These are phyloP conservation scores for Campylorhamphus procurvoides DNA, from an alignment of 2,113 vertebrate genomes.

Conservation along the genomic window DNA sequence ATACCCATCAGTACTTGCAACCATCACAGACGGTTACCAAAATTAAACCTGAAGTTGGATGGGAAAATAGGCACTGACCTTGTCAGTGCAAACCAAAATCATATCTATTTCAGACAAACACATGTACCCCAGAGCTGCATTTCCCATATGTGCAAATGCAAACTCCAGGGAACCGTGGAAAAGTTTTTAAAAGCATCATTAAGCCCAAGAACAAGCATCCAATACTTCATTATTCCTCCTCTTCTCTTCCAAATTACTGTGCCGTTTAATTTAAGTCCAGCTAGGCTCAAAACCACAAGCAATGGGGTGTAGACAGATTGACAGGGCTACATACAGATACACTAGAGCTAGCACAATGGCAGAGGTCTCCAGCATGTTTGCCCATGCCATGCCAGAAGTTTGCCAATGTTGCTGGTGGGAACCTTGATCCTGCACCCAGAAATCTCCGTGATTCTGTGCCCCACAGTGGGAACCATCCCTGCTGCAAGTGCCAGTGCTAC, in stretches of 20 bases:
- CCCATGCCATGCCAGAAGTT: not conserved
- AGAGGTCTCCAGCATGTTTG: not conserved
- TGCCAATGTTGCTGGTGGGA: not conserved
- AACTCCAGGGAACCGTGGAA: not conserved
- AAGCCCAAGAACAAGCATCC: not conserved
- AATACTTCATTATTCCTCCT: not conserved
- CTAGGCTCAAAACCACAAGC: not conserved
- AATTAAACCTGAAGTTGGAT: constrained; percentile 54
- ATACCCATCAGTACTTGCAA: not conserved
- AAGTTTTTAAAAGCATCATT: not conserved
- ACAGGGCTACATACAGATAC: too few species aligned
- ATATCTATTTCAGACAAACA: not conserved
- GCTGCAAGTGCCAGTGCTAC: fast-evolving
- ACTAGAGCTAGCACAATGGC: not conserved
- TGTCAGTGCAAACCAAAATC: constrained; percentile 30
- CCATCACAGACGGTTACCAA: not conserved
- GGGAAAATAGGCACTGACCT: constrained; percentile 39
- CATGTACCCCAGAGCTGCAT: not conserved
- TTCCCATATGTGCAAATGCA: not conserved
- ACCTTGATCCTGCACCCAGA: not conserved
- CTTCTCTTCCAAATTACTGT: not conserved
- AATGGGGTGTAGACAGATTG: not conserved
- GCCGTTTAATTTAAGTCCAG: not conserved
- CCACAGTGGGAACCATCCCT: not conserved
- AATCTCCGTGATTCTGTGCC: not conserved